These are phyloP conservation scores for Phthorimaea operculella DNA, from an alignment of 1,140 invertebrate genomes.

Conservation along the genomic window DNA sequence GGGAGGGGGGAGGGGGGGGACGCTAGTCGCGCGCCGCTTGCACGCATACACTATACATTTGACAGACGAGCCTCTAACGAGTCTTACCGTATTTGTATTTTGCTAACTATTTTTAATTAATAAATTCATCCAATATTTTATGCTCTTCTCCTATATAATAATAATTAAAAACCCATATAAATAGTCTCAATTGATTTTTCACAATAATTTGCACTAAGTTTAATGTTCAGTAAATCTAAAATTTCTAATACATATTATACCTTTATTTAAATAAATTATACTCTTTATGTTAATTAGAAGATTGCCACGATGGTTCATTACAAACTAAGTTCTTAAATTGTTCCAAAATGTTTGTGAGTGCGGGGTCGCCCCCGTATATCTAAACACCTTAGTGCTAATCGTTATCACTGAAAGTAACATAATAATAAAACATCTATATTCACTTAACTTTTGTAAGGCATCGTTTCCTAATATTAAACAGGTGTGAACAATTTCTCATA, in stretches of 20 bases:
- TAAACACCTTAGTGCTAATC: slow-evolving; percentile 61
- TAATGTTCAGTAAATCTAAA: slow-evolving; percentile 67
- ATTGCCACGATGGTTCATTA: slow-evolving; percentile 64
- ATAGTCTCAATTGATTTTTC: slow-evolving; percentile 65
- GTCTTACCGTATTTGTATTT: slow-evolving; percentile 68
- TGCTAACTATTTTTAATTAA: slow-evolving; percentile 68
- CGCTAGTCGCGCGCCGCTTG: slow-evolving; percentile 12
- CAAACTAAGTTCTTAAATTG: slow-evolving; percentile 66
- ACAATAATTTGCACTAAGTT: slow-evolving; percentile 67
- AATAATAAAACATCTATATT: slow-evolving; percentile 64
- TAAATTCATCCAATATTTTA: slow-evolving; percentile 68
- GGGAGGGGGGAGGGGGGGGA: slow-evolving; percentile 5
- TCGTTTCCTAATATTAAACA: slow-evolving; percentile 64
- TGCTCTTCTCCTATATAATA: slow-evolving; percentile 62
- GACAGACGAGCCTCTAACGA: slow-evolving; percentile 61
- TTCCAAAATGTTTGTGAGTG: slow-evolving; percentile 58
- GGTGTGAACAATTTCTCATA: slow-evolving; percentile 45
- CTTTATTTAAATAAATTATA: slow-evolving; percentile 67
- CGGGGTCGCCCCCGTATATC: slow-evolving; percentile 35
- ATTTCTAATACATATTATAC: slow-evolving; percentile 66
- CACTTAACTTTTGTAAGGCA: slow-evolving; percentile 65
- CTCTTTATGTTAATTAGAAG: slow-evolving; percentile 65
- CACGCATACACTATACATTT: slow-evolving; percentile 28
- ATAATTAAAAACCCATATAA: slow-evolving; percentile 68
- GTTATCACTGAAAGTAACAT: slow-evolving; percentile 64